phyloP scores from a whole-genome alignment of 2,797 vertebrate genomes.

The Arnoldichthys spilopterus region DNA sequence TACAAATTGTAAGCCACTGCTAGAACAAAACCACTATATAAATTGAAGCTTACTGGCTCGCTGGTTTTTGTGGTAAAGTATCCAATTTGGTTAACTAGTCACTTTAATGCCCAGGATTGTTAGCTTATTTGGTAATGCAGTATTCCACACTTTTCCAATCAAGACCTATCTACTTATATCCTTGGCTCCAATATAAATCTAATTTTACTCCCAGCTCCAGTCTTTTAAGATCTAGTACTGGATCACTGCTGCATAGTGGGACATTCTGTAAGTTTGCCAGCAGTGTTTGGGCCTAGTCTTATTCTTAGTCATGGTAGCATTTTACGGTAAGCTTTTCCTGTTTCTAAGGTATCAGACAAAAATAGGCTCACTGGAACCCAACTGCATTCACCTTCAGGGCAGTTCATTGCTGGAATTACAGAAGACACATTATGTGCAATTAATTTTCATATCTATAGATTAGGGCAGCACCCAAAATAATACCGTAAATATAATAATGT shows the following conservation, averaged over 20 bases:
- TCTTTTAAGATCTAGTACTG: neutral
- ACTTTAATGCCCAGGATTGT: too few relatives aligned
- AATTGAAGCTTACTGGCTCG: neutral
- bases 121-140: too few relatives aligned
- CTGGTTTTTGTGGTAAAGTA: too few relatives aligned
- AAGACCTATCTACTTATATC: too few relatives aligned
- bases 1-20: too few relatives aligned
- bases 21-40: too few relatives aligned
- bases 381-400: neutral
- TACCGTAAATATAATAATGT: too few relatives aligned
- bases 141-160: too few relatives aligned
- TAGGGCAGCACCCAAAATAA: too few relatives aligned
- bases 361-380: neutral
- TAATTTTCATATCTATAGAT: too few relatives aligned
- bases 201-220: neutral
- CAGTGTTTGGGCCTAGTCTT: neutral
- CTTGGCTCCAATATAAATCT: too few relatives aligned
- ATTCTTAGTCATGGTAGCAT: neutral
- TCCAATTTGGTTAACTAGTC: too few relatives aligned
- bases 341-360: neutral
- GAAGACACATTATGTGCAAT: neutral
- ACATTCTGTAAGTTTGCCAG: neutral
- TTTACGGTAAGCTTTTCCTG: neutral
- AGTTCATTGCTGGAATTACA: neutral
- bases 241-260: neutral